Evolutionary conservation across 2,113 vertebrate species (phyloP).

Genomic region (Stigmatopora nigra): DNA sequence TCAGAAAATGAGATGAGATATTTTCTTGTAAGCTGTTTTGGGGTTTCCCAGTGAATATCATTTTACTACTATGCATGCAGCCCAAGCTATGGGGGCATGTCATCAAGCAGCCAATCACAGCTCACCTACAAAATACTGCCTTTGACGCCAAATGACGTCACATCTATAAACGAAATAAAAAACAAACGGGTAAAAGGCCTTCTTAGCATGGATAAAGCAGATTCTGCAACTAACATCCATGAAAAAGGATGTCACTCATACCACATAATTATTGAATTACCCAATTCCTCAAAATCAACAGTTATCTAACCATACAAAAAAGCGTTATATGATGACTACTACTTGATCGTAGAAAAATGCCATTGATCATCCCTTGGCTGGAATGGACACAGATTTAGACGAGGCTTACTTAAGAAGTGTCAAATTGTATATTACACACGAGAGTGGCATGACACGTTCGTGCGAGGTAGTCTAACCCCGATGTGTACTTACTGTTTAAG

Average conservation of each 20-base stretch:
- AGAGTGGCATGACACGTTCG: neutral
- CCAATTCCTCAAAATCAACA: neutral
- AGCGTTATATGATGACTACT: neutral
- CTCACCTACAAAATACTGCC: neutral
- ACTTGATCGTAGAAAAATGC: neutral
- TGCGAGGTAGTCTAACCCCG: neutral
- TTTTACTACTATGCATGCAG: neutral
- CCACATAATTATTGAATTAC: neutral
- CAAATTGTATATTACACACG: neutral
- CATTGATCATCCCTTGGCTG: neutral
- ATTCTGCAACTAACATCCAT: constrained; percentile 55
- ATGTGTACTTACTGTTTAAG: constrained; percentile 43
- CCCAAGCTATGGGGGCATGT: neutral
- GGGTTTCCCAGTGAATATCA: too few relatives aligned
- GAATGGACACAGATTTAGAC: neutral
- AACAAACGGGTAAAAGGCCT: constrained; percentile 16
- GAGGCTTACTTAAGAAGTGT: neutral
- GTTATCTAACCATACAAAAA: neutral
- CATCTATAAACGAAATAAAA: neutral
- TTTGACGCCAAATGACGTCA: neutral
- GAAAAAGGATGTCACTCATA: constrained; percentile 42
- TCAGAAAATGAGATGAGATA: too few relatives aligned
- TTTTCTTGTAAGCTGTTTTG: too few relatives aligned
- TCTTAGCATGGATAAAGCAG: constrained; percentile 4
- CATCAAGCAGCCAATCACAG: neutral